These are phyloP conservation scores for Microplitis deprimator DNA, from an alignment of 2,888 invertebrate species.

Conservation along the genomic window DNA sequence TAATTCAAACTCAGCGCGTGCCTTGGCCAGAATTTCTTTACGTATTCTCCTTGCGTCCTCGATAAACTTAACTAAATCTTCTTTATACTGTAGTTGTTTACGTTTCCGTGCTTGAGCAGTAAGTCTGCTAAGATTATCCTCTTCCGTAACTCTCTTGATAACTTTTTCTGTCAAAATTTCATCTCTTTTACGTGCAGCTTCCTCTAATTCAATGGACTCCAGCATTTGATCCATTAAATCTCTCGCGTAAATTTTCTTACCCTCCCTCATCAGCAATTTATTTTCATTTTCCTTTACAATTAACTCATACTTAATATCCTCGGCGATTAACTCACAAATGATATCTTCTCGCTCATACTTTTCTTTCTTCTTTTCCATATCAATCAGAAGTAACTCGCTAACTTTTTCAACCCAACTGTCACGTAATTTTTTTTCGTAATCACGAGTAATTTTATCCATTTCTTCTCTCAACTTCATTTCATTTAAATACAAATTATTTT, in stretches of 20 bases:
- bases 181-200: slow-evolving; percentile 55
- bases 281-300: slow-evolving; percentile 52
- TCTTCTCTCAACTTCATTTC: not conserved
- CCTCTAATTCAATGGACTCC: slow-evolving; percentile 52
- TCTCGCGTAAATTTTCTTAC: slow-evolving; percentile 31
- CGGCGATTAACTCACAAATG: slow-evolving; percentile 56
- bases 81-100: slow-evolving; percentile 53
- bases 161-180: slow-evolving; percentile 57
- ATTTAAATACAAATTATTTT: not conserved
- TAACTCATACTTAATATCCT: slow-evolving; percentile 56
- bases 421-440: not conserved
- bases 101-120: slow-evolving; percentile 57
- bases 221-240: slow-evolving; percentile 58
- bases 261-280: slow-evolving; percentile 27
- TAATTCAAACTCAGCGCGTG: slow-evolving; percentile 47
- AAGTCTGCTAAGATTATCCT: slow-evolving; percentile 55
- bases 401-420: not conserved
- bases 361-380: slow-evolving; percentile 18
- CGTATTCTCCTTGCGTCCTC: slow-evolving; percentile 55
- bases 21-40: slow-evolving; percentile 50
- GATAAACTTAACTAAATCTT: slow-evolving; percentile 58
- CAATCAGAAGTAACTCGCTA: not conserved
- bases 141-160: slow-evolving; percentile 57
- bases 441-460: not conserved
- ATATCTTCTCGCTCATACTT: slow-evolving; percentile 49